phyloP scores from a whole-genome alignment of 2,888 invertebrate genomes.

The Drepana falcataria region DNA sequence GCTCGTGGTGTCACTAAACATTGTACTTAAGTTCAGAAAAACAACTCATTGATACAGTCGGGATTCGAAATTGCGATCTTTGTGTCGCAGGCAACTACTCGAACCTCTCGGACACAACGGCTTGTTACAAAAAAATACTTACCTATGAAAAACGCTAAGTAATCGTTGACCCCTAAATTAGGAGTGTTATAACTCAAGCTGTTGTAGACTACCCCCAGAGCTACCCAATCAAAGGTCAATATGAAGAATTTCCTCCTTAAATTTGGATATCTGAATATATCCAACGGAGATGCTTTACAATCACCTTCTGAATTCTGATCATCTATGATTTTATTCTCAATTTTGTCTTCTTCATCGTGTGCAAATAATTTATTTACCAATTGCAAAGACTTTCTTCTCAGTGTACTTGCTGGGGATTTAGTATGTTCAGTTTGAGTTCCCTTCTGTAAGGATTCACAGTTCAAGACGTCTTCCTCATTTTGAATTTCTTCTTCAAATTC shows the following conservation, averaged over 20 bases:
- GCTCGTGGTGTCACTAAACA: too few species aligned
- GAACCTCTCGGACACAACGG: too few species aligned
- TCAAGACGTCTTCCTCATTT: conserved; percentile 10
- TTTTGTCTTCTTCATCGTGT: conserved; percentile 43
- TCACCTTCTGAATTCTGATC: conserved; percentile 67
- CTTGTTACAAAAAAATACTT: too few species aligned
- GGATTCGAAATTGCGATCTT: too few species aligned
- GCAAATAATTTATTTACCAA: conserved; percentile 53
- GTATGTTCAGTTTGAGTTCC: conserved; percentile 47
- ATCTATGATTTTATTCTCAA: conserved; percentile 60
- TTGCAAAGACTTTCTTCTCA: conserved; percentile 60
- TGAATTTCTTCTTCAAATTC: conserved; percentile 34
- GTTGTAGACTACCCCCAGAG: conserved; percentile 83
- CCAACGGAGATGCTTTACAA: conserved; percentile 79
- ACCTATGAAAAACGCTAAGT: conserved; percentile 83
- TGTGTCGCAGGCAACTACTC: too few species aligned
- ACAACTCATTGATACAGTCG: too few species aligned
- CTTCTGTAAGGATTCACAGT: conserved; percentile 38
- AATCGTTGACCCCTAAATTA: conserved; percentile 83
- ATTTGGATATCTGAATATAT: conserved; percentile 81
- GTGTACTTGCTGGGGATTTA: conserved; percentile 42
- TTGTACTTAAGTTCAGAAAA: too few species aligned
- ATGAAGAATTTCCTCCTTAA: conserved; percentile 82
- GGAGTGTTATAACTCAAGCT: conserved; percentile 83
- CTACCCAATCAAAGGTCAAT: conserved; percentile 82